These are phyloP conservation scores for Corythoichthys haematopterus DNA, from an alignment of 2,113 vertebrate genomes.

Conservation along the genomic window DNA sequence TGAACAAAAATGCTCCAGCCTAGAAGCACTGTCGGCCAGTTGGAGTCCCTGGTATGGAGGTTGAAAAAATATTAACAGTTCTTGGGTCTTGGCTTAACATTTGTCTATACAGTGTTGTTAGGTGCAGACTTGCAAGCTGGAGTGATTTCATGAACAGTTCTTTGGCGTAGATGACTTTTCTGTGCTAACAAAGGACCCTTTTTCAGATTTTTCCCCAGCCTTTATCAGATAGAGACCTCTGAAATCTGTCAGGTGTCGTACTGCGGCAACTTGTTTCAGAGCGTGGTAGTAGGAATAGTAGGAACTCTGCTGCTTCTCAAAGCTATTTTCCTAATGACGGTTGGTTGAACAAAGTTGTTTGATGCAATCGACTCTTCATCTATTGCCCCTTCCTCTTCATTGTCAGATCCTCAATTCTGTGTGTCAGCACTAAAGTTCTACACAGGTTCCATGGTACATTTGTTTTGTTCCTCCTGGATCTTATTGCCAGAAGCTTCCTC, in stretches of 20 bases:
- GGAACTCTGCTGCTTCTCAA: background rate
- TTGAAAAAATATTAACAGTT: too few relatives aligned
- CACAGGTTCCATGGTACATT: background rate
- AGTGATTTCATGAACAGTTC: constrained; percentile 8
- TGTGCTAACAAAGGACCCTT: background rate
- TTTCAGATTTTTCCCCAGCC: background rate
- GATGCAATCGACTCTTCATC: constrained; percentile 21
- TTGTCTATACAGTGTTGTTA: constrained; percentile 18
- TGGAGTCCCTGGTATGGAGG: too few relatives aligned
- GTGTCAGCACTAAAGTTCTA: constrained; percentile 10
- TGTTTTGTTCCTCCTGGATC: background rate
- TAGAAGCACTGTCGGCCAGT: too few relatives aligned
- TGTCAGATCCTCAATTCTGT: constrained; percentile 46
- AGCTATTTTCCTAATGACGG: too few relatives aligned
- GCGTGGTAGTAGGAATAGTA: constrained; percentile 1
- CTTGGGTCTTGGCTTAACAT: background rate
- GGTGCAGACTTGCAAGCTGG: constrained; percentile 9
- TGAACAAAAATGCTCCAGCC: too few relatives aligned
- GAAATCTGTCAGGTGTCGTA: background rate
- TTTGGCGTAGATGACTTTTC: constrained; percentile 8
- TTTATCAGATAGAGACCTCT: background rate
- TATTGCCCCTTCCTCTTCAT: constrained; percentile 47
- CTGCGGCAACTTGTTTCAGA: background rate
- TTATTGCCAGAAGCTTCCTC: constrained; percentile 19
- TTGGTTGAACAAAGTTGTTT: constrained; percentile 1